These are phyloP conservation scores for Brachyhypopomus occidentalis DNA, from an alignment of 2,113 vertebrate species.

Conservation along the genomic window DNA sequence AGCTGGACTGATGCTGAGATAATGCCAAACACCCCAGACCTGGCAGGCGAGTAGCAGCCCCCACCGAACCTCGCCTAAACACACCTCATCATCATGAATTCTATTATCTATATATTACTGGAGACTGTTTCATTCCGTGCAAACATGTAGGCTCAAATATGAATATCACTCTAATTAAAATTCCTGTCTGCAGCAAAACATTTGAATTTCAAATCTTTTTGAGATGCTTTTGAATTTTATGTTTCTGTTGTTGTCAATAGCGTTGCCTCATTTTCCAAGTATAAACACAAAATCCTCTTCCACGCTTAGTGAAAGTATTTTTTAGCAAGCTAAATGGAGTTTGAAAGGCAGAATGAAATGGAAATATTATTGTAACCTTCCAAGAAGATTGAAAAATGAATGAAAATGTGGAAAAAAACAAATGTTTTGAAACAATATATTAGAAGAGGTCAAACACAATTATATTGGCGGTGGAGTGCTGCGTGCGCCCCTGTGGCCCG, in stretches of 20 bases:
- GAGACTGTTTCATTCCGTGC: conserved; percentile 19
- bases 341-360: not conserved
- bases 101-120: conserved; percentile 43
- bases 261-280: not conserved
- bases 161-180: conserved; percentile 18
- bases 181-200: conserved; percentile 12
- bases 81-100: conserved; percentile 48
- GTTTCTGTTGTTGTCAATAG: conserved; percentile 30
- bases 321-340: not conserved
- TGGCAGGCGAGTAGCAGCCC: conserved; percentile 33
- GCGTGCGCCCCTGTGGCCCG: conserved; percentile 47
- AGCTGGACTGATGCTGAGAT: conserved; percentile 35
- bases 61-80: conserved; percentile 38
- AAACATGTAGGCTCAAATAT: not conserved
- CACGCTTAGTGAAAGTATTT: not conserved
- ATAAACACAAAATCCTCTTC: not conserved
- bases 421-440: conserved; percentile 41
- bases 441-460: conserved; percentile 48
- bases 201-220: conserved; percentile 35
- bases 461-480: conserved; percentile 36
- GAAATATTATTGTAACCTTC: not conserved
- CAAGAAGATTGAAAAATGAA: not conserved
- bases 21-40: conserved; percentile 44
- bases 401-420: conserved; percentile 22
- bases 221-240: conserved; percentile 23